Percentiles rank a stretch among this genome's conserved stretches.
These are phyloP conservation scores for Nibea albiflora DNA, from an alignment of 2,113 vertebrate species.

Conservation along the genomic window DNA sequence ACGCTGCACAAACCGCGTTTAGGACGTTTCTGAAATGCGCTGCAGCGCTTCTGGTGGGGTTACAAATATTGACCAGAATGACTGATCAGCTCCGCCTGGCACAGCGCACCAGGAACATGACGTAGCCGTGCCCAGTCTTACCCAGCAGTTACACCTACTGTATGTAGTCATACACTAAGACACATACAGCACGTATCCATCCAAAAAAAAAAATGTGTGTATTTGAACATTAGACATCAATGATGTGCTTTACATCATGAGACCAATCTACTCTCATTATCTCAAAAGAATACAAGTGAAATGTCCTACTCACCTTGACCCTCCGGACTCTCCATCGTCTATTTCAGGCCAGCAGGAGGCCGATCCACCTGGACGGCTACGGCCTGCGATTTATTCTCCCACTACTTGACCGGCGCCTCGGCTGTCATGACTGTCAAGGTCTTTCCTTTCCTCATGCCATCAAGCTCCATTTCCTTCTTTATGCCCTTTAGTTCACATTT, in stretches of 20 bases:
- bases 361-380: slow-evolving; percentile 91
- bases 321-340: neutral
- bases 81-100: no score
- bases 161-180: neutral
- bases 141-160: no score
- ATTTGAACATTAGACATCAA: neutral
- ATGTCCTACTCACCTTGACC: neutral
- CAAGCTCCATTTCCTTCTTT: neutral
- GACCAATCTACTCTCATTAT: neutral
- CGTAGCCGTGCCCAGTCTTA: no score
- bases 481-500: neutral
- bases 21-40: no score
- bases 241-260: neutral
- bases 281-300: neutral
- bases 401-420: slow-evolving; percentile 84
- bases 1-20: no score
- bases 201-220: neutral
- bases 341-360: slow-evolving; percentile 90
- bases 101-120: no score
- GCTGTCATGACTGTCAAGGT: slow-evolving; percentile 89
- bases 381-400: slow-evolving; percentile 88
- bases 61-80: no score
- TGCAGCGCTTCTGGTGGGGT: no score
- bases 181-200: neutral
- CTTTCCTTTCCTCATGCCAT: neutral